Evolutionary conservation across 2,888 invertebrate species (phyloP).

Genomic region (Noctua fimbriata): DNA sequence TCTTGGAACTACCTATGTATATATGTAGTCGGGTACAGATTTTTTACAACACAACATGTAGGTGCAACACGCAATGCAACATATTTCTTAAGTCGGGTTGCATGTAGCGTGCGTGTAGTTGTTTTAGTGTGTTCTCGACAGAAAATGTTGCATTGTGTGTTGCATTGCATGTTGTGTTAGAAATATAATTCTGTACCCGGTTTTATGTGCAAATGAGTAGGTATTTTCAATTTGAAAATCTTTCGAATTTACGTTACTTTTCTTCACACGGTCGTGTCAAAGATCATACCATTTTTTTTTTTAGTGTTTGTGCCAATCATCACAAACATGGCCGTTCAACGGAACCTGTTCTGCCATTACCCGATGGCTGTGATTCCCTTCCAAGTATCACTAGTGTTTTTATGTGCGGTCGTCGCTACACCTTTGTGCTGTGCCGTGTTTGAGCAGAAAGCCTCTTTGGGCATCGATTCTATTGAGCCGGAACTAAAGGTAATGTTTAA

Average conservation of each 20-base stretch:
- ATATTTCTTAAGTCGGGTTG: not conserved
- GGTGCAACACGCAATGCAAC: not conserved
- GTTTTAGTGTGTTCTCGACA: not conserved
- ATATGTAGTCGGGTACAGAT: not conserved
- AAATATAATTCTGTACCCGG: not conserved
- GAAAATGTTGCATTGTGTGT: not conserved
- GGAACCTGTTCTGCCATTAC: slow-evolving; percentile 35
- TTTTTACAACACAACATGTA: not conserved
- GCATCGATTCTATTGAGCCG: slow-evolving; percentile 17
- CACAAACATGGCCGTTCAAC: slow-evolving; percentile 33
- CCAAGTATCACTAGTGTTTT: slow-evolving; percentile 33
- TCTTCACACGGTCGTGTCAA: not conserved
- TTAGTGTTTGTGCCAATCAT: slow-evolving; percentile 39
- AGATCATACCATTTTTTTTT: slow-evolving; percentile 1
- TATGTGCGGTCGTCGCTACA: slow-evolving; percentile 20
- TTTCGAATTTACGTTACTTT: not conserved
- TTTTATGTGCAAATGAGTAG: not conserved
- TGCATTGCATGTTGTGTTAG: not conserved
- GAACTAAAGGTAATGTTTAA: slow-evolving; percentile 21
- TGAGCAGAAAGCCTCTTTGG: slow-evolving; percentile 15
- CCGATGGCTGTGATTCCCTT: slow-evolving; percentile 46
- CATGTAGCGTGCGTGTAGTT: not conserved
- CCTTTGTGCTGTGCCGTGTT: slow-evolving; percentile 44
- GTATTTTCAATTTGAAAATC: not conserved
- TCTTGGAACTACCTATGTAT: not conserved